Conservation (phyloP, 2,888 invertebrate genomes). For the Uloborus plumipes region DNA sequence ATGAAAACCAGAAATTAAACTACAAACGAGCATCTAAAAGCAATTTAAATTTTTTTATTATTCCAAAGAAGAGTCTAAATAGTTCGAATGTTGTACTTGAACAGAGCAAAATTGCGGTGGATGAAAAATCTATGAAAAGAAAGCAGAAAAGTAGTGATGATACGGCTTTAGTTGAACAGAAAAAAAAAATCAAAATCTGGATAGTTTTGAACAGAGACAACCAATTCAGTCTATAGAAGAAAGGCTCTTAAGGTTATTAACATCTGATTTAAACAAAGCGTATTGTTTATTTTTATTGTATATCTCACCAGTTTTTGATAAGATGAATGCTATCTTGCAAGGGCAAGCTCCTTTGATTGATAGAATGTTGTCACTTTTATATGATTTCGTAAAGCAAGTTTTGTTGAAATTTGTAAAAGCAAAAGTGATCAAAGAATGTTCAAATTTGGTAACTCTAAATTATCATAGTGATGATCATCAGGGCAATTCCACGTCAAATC, state of each 20-base stretch:
- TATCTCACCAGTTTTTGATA: neutral
- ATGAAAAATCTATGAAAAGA: slow-evolving; percentile 4
- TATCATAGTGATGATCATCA: neutral
- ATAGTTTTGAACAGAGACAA: neutral
- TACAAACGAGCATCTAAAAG: neutral
- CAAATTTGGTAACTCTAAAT: neutral
- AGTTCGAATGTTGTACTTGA: neutral
- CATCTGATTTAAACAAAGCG: neutral
- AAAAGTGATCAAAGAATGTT: neutral
- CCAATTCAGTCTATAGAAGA: neutral
- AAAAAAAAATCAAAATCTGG: no score
- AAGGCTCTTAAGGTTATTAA: neutral
- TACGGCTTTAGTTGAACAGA: no score
- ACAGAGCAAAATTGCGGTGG: neutral
- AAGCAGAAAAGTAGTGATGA: neutral
- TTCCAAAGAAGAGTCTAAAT: neutral
- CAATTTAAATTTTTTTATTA: slow-evolving; percentile 1
- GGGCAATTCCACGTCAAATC: no score
- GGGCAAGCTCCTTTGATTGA: neutral
- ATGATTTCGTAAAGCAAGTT: neutral
- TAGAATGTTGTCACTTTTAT: neutral
- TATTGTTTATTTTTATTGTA: neutral
- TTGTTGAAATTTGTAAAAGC: slow-evolving; percentile 1
- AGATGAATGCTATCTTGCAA: neutral
- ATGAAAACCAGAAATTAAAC: neutral